Evolutionary conservation across 2,797 vertebrate species (phyloP), one percentile per base, ranked within the genome.

Genomic region (Crypturellus tataupa): DNA sequence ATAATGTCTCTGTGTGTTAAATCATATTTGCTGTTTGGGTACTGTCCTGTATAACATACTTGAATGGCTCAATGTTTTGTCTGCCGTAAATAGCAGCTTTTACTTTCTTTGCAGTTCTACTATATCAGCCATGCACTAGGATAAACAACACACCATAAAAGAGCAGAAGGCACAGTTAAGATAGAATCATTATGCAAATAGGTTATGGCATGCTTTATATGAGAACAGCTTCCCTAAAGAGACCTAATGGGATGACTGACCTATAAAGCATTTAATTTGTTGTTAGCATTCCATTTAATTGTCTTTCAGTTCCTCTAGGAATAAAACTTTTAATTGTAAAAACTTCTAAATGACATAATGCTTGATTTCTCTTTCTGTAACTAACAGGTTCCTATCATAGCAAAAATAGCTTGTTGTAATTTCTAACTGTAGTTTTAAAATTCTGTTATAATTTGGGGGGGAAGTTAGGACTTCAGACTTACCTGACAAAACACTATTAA

Each of bases 241-340:
- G 97, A 96, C 96, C 97, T 97, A 97, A 98, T 97, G 95, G 96
- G 95, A 97, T 97, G 97, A 96, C 97, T 98, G 97, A 98, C 97
- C 97, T 98, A 97, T 97, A 98, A 98, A 98, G 96, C 95, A 97
- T 97, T 97, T 97, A 97, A 97, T 98, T 97, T 98, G 97, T 97
- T 98, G 96, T 97, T 97, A 96, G 96, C 95, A 97, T 98, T 98
- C 98, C 96, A 95, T 97, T 97, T 97, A 97, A 97, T 97, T 97
- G 97, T 98, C 96, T 97, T 97, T 83, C 82, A 91, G 94, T 89
- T 98, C 96, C 97, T 97, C 83, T 84, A 97, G 97, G 96, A 97
- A 97, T 97, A 97, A 98, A 98, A 97, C 95, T 98, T 98, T 97
- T 98, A 98, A 98, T 97, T 98, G 97, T 97, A 96, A 97, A 97